Percentiles rank a stretch among this genome's conserved stretches.
These are phyloP conservation scores for Neoarius graeffei DNA, from an alignment of 2,113 vertebrate species.

Conservation along the genomic window DNA sequence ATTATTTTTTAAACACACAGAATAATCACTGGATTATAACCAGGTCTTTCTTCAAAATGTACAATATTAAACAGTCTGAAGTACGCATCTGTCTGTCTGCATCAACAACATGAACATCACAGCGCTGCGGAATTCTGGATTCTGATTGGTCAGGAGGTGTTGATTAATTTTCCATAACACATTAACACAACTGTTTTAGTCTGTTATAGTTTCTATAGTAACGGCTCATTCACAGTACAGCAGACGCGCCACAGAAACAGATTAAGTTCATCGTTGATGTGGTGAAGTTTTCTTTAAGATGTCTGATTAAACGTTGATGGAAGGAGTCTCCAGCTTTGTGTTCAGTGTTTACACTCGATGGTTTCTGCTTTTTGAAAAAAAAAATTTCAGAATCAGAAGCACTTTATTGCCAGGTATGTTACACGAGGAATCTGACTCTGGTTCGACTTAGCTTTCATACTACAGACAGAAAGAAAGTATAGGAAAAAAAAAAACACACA, in stretches of 20 bases:
- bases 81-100: not conserved
- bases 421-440: too few relatives aligned
- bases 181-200: too few relatives aligned
- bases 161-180: not conserved
- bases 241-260: too few relatives aligned
- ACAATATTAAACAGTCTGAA: conserved; percentile 6
- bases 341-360: too few relatives aligned
- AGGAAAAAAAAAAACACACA: too few relatives aligned
- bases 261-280: too few relatives aligned
- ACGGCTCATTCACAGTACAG: not conserved
- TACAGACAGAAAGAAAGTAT: too few relatives aligned
- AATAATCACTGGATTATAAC: conserved; percentile 31
- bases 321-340: not conserved
- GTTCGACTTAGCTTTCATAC: too few relatives aligned
- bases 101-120: not conserved
- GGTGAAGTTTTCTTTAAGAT: not conserved
- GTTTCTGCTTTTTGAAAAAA: too few relatives aligned
- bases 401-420: too few relatives aligned
- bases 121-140: not conserved
- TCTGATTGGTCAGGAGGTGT: not conserved
- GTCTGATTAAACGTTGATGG: not conserved
- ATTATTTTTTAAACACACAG: conserved; percentile 13
- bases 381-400: too few relatives aligned
- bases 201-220: not conserved
- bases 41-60: not conserved